phyloP scores from a whole-genome alignment of 1,140 invertebrate species.

The Hermatobates lingyangjiaoensis region DNA sequence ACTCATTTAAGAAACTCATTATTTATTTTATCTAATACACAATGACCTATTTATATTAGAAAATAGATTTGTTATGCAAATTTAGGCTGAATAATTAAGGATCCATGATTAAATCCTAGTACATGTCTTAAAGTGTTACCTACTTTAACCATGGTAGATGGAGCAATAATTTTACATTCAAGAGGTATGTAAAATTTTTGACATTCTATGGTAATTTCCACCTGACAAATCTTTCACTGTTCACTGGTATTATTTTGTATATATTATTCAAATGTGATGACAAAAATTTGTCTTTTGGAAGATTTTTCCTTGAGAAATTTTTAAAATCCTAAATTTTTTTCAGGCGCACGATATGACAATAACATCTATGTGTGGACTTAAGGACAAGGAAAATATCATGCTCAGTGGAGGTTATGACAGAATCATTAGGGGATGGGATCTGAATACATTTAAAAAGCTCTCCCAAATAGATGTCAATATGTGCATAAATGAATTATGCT shows the following conservation, averaged over 20 bases:
- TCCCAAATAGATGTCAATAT: constrained; percentile 19
- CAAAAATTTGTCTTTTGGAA: not conserved
- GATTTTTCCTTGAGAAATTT: constrained; percentile 1
- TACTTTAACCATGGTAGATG: too few relatives aligned
- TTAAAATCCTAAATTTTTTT: constrained; percentile 1
- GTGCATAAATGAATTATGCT: constrained; percentile 23
- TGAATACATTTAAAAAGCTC: constrained; percentile 14
- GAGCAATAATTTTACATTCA: too few relatives aligned
- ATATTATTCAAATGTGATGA: not conserved
- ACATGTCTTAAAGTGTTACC: too few relatives aligned
- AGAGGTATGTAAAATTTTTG: too few relatives aligned
- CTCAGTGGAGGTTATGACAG: constrained; percentile 28
- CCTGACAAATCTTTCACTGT: too few relatives aligned
- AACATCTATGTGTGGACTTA: constrained; percentile 19
- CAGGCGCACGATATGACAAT: constrained; percentile 27
- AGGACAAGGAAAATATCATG: constrained; percentile 19
- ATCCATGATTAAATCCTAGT: too few relatives aligned
- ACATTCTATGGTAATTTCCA: too few relatives aligned
- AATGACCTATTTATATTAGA: too few relatives aligned
- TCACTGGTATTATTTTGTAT: not conserved
- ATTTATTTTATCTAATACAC: too few relatives aligned
- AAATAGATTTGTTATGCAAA: too few relatives aligned
- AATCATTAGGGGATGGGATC: constrained; percentile 25
- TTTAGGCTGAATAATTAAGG: too few relatives aligned
- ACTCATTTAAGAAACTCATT: too few relatives aligned